These are phyloP conservation scores for Tetrao urogallus DNA, from an alignment of 2,113 vertebrate genomes.

Conservation along the genomic window DNA sequence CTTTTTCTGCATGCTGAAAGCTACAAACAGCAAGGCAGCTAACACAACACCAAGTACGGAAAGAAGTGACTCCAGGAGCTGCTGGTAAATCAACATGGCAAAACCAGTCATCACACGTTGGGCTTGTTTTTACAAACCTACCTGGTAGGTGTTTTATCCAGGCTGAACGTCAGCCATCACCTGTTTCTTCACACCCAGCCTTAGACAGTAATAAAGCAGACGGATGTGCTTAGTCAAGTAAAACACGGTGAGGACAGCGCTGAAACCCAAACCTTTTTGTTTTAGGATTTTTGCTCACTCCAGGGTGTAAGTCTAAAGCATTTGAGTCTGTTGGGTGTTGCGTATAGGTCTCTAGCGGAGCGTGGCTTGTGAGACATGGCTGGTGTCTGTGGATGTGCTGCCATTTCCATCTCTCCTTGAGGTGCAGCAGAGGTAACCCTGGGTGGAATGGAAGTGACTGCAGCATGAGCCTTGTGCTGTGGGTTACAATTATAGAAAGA, in stretches of 20 bases:
- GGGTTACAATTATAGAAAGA: neutral
- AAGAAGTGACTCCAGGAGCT: no score
- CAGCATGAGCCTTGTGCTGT: neutral
- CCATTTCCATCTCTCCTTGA: neutral
- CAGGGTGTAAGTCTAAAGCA: neutral
- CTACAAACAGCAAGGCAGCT: neutral
- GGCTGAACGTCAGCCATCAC: neutral
- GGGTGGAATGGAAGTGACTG: neutral
- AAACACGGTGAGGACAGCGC: neutral
- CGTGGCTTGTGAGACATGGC: accelerated
- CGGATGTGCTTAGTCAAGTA: neutral
- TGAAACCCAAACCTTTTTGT: neutral
- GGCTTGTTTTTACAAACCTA: neutral
- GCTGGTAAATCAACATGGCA: neutral
- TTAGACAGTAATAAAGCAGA: neutral
- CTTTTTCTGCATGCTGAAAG: neutral
- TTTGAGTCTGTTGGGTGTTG: neutral
- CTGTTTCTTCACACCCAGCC: neutral
- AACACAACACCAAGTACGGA: neutral
- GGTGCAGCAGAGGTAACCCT: neutral
- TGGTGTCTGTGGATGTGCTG: neutral
- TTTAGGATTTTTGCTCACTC: neutral
- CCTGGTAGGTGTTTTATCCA: neutral
- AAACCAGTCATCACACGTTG: neutral
- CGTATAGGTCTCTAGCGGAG: neutral